Evolutionary conservation across 2,113 vertebrate genomes (phyloP).

Genomic region (Actenoides lindsayi): DNA sequence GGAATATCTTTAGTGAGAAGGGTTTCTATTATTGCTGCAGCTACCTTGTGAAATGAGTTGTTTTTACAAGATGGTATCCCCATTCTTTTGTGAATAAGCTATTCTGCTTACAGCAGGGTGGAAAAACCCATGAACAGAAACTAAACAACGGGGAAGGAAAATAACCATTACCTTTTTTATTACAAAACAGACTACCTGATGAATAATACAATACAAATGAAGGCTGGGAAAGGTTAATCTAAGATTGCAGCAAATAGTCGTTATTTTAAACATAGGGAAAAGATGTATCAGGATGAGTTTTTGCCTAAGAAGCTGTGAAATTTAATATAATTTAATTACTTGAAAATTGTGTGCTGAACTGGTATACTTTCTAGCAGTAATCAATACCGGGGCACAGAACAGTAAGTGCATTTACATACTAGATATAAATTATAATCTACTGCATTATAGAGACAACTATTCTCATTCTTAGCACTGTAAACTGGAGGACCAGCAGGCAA

Average conservation of each 20-base stretch:
- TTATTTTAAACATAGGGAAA: neutral
- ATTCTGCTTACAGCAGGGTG: neutral
- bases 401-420: neutral
- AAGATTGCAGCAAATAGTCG: neutral
- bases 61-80: neutral
- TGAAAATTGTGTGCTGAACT: neutral
- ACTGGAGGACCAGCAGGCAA: neutral
- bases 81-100: neutral
- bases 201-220: neutral
- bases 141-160: neutral
- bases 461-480: neutral
- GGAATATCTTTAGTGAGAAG: neutral
- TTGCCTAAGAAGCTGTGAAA: neutral
- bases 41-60: neutral
- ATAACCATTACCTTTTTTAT: neutral
- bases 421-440: neutral
- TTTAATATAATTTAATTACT: neutral
- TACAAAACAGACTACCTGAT: neutral
- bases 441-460: neutral
- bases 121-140: neutral
- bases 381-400: neutral
- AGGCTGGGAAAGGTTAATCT: neutral
- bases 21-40: neutral
- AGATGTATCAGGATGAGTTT: neutral
- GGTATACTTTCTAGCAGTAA: neutral